phyloP scores from a whole-genome alignment of 2,888 invertebrate genomes.

The Chelonus formosanus region DNA sequence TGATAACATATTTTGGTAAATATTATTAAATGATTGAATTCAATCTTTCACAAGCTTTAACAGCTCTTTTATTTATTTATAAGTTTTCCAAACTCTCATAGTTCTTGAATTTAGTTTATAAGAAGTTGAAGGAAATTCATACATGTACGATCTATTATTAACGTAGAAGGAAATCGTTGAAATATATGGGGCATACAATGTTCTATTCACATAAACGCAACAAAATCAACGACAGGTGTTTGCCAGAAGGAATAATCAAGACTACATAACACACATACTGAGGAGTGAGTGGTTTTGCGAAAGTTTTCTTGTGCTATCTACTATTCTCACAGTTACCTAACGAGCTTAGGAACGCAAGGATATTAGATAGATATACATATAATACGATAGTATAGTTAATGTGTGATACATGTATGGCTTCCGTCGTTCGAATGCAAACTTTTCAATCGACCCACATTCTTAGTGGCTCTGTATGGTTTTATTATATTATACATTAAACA shows the following conservation, averaged over 20 bases:
- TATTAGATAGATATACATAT: conserved; percentile 14
- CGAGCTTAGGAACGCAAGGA: conserved; percentile 50
- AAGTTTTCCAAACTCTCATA: too few relatives aligned
- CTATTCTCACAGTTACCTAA: conserved; percentile 44
- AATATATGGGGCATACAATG: neutral
- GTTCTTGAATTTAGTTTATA: too few relatives aligned
- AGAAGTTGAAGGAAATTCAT: too few relatives aligned
- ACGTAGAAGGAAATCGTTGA: too few relatives aligned
- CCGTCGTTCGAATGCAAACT: conserved; percentile 27
- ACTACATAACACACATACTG: conserved; percentile 17
- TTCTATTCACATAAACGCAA: neutral
- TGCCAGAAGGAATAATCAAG: conserved; percentile 13
- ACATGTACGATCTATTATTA: too few relatives aligned
- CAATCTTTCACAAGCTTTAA: too few relatives aligned
- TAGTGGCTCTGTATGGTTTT: conserved; percentile 6
- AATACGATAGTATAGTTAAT: conserved; percentile 10
- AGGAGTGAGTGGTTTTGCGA: conserved; percentile 23
- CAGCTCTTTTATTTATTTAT: too few relatives aligned
- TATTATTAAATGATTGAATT: too few relatives aligned
- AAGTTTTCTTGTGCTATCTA: conserved; percentile 31
- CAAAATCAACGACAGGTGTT: conserved; percentile 34
- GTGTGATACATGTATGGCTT: conserved; percentile 18
- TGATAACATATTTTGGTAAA: too few relatives aligned
- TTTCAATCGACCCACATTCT: conserved; percentile 25
- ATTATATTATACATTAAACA: neutral